Conservation (phyloP, 2,888 invertebrate genomes). For the Rhagium mordax region DNA sequence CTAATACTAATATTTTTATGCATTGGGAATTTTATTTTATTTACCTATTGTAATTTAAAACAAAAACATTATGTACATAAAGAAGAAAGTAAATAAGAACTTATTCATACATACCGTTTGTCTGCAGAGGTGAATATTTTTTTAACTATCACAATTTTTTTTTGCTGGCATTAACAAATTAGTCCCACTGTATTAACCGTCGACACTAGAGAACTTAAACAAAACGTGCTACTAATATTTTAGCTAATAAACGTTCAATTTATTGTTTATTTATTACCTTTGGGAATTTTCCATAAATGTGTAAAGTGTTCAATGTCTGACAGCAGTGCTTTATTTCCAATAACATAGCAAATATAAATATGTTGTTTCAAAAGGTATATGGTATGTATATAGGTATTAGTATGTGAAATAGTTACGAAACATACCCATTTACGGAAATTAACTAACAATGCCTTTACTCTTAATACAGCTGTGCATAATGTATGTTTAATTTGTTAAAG, state of each 20-base stretch:
- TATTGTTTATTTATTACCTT: neutral
- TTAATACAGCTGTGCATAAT: neutral
- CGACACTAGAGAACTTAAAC: neutral
- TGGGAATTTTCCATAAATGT: neutral
- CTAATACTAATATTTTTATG: no score
- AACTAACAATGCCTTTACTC: neutral
- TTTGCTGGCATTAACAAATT: neutral
- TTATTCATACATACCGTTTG: neutral
- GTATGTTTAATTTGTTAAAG: no score
- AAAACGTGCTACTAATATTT: neutral
- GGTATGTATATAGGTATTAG: neutral
- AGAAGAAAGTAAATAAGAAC: no score
- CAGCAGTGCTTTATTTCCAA: no score
- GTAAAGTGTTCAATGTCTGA: no score
- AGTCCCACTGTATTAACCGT: neutral
- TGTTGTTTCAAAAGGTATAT: neutral
- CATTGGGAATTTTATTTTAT: no score
- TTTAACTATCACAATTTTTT: neutral
- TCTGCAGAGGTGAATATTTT: neutral
- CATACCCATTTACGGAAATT: neutral
- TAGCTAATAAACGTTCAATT: no score
- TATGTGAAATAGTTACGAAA: neutral
- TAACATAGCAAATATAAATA: neutral
- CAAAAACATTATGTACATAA: no score
- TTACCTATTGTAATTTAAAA: no score